phyloP scores from a whole-genome alignment of 1,140 invertebrate genomes.

The Drosophila equinoxialis region DNA sequence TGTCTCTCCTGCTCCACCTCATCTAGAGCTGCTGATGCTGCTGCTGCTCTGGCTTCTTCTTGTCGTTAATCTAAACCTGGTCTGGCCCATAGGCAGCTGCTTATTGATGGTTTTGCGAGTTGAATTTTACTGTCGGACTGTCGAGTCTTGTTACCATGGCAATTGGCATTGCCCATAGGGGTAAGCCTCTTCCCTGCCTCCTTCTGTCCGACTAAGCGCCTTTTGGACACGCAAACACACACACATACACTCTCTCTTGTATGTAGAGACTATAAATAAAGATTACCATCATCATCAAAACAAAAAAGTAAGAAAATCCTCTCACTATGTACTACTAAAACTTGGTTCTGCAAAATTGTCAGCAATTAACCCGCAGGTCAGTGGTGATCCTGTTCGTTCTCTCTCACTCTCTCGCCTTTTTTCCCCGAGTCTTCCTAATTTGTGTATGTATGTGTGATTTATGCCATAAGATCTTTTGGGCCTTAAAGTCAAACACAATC shows the following conservation, averaged over 20 bases:
- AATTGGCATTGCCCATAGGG: slow-evolving; percentile 52
- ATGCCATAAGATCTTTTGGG: slow-evolving; percentile 51
- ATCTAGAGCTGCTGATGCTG: slow-evolving; percentile 18
- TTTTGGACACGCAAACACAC: slow-evolving; percentile 25
- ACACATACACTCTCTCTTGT: slow-evolving; percentile 35
- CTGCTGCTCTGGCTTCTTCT: slow-evolving; percentile 14
- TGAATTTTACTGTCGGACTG: slow-evolving; percentile 32
- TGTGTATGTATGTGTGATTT: slow-evolving; percentile 53
- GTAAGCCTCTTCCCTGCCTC: no score
- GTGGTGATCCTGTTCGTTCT: slow-evolving; percentile 5
- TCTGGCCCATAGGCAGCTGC: slow-evolving; percentile 45
- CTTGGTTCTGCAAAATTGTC: slow-evolving; percentile 62
- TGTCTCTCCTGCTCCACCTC: not conserved
- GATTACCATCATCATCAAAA: slow-evolving; percentile 64
- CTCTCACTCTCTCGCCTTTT: slow-evolving; percentile 7
- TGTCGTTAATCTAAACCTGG: slow-evolving; percentile 44
- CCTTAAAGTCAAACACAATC: slow-evolving; percentile 73
- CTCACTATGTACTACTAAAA: slow-evolving; percentile 39
- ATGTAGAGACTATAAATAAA: slow-evolving; percentile 69
- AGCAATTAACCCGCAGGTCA: slow-evolving; percentile 77
- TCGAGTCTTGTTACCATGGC: slow-evolving; percentile 72
- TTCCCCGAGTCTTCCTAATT: not conserved
- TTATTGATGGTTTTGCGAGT: slow-evolving; percentile 70
- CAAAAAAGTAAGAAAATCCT: slow-evolving; percentile 40
- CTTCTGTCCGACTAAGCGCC: slow-evolving; percentile 34